These are phyloP conservation scores for Quadriops clusia DNA, from an alignment of 2,888 invertebrate species.

Conservation along the genomic window DNA sequence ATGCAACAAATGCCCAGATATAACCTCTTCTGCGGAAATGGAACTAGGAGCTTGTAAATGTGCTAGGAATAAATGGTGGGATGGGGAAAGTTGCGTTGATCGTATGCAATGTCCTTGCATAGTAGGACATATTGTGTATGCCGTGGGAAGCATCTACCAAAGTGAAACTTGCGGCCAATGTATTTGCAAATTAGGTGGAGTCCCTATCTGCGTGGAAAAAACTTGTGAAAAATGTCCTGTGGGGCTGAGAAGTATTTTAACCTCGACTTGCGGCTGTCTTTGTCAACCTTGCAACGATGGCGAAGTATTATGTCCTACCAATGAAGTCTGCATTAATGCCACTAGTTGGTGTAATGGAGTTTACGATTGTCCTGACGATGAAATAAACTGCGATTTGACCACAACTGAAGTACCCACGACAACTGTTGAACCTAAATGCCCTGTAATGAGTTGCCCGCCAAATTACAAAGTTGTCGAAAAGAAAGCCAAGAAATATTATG, in stretches of 20 bases:
- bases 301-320: constrained; percentile 59
- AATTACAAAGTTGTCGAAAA: constrained; percentile 39
- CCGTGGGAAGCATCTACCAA: constrained; percentile 58
- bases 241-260: constrained; percentile 47
- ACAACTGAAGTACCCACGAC: constrained; percentile 17
- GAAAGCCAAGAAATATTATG: constrained; percentile 24
- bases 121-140: constrained; percentile 53
- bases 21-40: constrained; percentile 9
- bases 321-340: constrained; percentile 57
- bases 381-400: constrained; percentile 44
- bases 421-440: constrained; percentile 31
- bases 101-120: constrained; percentile 69
- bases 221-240: constrained; percentile 52
- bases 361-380: constrained; percentile 74
- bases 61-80: constrained; percentile 48
- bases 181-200: constrained; percentile 64
- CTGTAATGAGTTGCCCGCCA: constrained; percentile 38
- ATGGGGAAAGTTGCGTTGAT: constrained; percentile 61
- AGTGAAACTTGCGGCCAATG: constrained; percentile 68
- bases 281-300: constrained; percentile 62
- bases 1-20: constrained; percentile 8
- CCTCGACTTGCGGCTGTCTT: constrained; percentile 54
- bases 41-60: constrained; percentile 40
- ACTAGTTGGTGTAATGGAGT: constrained; percentile 71
- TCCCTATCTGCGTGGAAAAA: constrained; percentile 55